Base-by-base conservation (phyloP, 1,140 invertebrate species). In the Leptestheria dahalacensis region DNA sequence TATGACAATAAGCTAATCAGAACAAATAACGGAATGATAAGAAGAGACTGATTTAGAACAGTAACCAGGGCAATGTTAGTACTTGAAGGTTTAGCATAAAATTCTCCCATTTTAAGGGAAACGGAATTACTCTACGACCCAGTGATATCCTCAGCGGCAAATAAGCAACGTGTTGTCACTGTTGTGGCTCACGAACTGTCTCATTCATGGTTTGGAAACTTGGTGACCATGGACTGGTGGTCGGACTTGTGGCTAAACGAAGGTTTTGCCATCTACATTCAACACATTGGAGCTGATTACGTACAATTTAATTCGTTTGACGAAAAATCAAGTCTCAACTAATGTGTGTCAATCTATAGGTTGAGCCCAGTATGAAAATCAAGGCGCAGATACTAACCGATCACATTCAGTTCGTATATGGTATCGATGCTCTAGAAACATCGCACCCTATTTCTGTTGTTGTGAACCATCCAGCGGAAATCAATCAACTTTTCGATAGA, bases 401-500 rank as follows among this genome's bases (percentile, higher is more conserved):
- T 18, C 86, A 91, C 64, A 67, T 94, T 18, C 88, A 93, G 62
- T 79, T 79, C 57, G 88, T 91, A 0, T 86, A 95, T 64, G 78
- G 78, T 41, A 71, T 91, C 56, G 93, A 97, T 69, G 82, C 87
- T 2, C 72, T 95, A 2, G 83, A 84, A 29, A 84, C 88, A 0
- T 95, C 91, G 1, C 92, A 96, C 73, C 91, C 90, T n/a, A 89
- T 97, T 64, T 91, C 87, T 0, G 79, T 91, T 1, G 78, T 83
- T 63, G 91, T 97, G 1, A 76, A 79, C 1, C 82, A 92, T 72
- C 89, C 91, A 0, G 85, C 89, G 66, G 90, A 97, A 73, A 93
- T 97, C 6, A 85, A 82, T 62, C 87, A 94, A 70, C 89, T 96
- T 60, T 97, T 97, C 70, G 92, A 97, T 71, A 77, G 80, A 48